Conservation (phyloP, 1,140 invertebrate species). For the Drosophila sturtevanti region DNA sequence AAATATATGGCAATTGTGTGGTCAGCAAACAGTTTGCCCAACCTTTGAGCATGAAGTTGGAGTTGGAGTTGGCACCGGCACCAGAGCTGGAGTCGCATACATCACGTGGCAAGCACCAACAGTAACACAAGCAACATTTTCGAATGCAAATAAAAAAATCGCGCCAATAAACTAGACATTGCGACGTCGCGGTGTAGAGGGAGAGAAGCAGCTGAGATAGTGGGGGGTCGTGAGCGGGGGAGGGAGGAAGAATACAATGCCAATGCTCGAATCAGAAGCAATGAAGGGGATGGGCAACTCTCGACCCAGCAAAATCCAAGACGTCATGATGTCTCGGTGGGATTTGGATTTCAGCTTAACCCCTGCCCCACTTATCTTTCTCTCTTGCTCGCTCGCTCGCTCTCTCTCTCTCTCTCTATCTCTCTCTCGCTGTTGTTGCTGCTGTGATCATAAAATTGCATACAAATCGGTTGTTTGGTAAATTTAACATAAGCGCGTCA, state of each 20-base stretch:
- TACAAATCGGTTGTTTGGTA: constrained; percentile 82
- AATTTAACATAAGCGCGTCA: constrained; percentile 81
- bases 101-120: constrained; percentile 59
- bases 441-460: constrained; percentile 70
- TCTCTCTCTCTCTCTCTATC: background rate
- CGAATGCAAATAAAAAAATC: constrained; percentile 82
- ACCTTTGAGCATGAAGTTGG: constrained; percentile 7
- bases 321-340: constrained; percentile 82
- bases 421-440: background rate
- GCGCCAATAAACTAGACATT: constrained; percentile 82
- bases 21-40: constrained; percentile 24
- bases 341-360: constrained; percentile 69
- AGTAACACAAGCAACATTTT: constrained; percentile 40
- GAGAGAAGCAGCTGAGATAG: constrained; percentile 28
- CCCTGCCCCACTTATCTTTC: background rate
- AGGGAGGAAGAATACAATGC: constrained; percentile 35
- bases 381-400: background rate
- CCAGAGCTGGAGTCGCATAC: constrained; percentile 53
- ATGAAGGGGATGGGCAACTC: constrained; percentile 8
- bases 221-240: background rate
- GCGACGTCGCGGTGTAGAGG: constrained; percentile 56
- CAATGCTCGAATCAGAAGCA: constrained; percentile 25
- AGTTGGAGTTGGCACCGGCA: constrained; percentile 19
- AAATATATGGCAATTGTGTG: constrained; percentile 79
- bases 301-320: constrained; percentile 52